Base-by-base conservation (phyloP, 2,113 vertebrate species). In the Nicator chloris region DNA sequence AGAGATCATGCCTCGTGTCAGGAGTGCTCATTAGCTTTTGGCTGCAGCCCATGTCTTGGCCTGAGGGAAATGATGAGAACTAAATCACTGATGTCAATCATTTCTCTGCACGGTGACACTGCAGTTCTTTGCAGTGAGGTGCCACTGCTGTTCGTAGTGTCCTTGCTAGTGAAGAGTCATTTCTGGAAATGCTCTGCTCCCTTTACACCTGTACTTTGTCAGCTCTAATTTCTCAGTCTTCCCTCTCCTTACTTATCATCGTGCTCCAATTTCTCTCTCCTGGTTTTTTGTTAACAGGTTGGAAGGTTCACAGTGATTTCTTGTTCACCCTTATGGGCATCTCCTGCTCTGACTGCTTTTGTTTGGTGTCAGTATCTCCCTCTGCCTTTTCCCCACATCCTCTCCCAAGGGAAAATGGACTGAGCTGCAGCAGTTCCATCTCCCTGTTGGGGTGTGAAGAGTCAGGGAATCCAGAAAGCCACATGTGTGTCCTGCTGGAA, bases 1-100 rank as follows among this genome's bases (percentile, higher is more conserved):
- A 24, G 56, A 72, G 93, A 85, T 87, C 78, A 69, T 22, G 84
- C 40, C 86, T 68, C 2, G 4, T 92, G 82, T 93, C 92, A 81
- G 57, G 47, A 80, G 40, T 13, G 51, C 71, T 90, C 79, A 78
- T 90, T 56, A 93, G 82, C 66, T 95, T 75, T 95, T 95, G 91
- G 89, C 93, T 88, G 82, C 92, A 83, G 94, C 84, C 66, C 73
- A 23, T 27, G 59, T 20, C 89, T 79, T 61, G 81, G 89, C 91
- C 89, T 65, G 3, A 1, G 77, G 94, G 91, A n/a, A 45, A 72
- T 28, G 35, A 40, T 2, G 31, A 35, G 70, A 44, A n/a, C 20
- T 35, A 17, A 56, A 72, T 42, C 89, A 14, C 31, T 54, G 53
- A 7, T 87, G 87, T 47, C 93, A 90, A 9, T 91, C 53, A 65